phyloP scores from a whole-genome alignment of 2,113 vertebrate species.

The Chamaea fasciata region DNA sequence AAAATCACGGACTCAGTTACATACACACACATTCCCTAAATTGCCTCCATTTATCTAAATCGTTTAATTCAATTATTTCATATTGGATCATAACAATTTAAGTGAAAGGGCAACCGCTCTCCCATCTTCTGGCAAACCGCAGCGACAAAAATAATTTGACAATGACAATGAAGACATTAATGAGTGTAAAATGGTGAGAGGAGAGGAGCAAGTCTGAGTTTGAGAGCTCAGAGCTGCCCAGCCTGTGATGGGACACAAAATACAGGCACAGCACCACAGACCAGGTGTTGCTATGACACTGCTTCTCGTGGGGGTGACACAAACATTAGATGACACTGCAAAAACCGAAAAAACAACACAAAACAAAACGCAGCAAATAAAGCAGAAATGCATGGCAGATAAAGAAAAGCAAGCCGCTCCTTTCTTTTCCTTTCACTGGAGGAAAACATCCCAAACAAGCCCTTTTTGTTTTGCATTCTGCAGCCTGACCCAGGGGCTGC shows the following conservation, averaged over 20 bases:
- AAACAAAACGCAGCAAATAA: background rate
- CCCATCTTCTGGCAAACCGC: background rate
- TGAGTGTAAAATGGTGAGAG: background rate
- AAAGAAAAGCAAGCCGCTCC: background rate
- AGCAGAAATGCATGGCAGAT: conserved; percentile 12
- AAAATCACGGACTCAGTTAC: background rate
- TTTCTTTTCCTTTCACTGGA: background rate
- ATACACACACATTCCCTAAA: background rate
- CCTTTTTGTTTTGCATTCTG: background rate
- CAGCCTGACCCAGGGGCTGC: background rate
- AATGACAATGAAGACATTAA: background rate
- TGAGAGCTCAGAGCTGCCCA: background rate
- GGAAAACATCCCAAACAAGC: background rate
- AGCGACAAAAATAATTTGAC: background rate
- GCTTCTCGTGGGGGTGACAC: background rate
- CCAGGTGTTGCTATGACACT: background rate
- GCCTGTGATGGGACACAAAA: background rate
- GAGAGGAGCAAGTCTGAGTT: background rate
- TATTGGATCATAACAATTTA: background rate
- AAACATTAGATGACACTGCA: background rate
- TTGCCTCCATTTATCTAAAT: background rate
- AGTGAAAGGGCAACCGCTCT: background rate
- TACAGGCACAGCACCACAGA: background rate
- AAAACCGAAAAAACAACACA: background rate
- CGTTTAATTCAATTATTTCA: background rate